Evolutionary conservation across 1,140 invertebrate genomes (phyloP), one percentile per base, ranked within the genome.

Genomic region (Nebria ingens): DNA sequence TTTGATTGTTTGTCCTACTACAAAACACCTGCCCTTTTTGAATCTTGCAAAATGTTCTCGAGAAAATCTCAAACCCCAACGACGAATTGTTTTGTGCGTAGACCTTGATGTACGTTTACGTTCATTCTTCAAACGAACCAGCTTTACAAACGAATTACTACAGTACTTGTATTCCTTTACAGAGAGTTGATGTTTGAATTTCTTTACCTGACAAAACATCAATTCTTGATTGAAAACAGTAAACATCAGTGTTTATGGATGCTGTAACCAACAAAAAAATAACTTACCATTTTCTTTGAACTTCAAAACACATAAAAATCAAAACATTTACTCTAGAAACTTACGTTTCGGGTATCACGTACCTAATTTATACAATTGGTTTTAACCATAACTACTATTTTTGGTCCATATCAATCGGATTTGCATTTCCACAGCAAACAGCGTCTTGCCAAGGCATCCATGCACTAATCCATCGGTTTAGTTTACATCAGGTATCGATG

Each of bases 201-300:
- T 6, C 4, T 45, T 45, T 45, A 45, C 40, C 40, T 45, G 40
- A 17, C 40, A 45, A 45, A 45, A 45, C 40, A 45, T 45, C 17
- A 45, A 45, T 17, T 45, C 15, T 17, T 17, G 6, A 12, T 45
- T 45, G 40, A 4, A 45, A 9, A 45, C 25, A 9, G n/a, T 34
- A 17, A 17, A 11, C 6, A 17, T 45, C 6, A 9, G 40, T 45
- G 40, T 45, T 45, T 34, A 34, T n/a, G 25, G n/a, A 34, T 34
- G 25, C 40, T 45, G 40, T 45, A 45, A 45, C 40, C 40, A 9
- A 45, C 17, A 45, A 45, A 45, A 29, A 29, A 6, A 6, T 29
- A 29, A 29, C 25, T 29, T 29, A 29, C 25, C 25, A 29, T 29
- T 29, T 29, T n/a, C n/a, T n/a, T n/a, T n/a, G n/a, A n/a, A n/a